Base-by-base conservation (phyloP, 2,113 vertebrate species). In the Takifugu flavidus region DNA sequence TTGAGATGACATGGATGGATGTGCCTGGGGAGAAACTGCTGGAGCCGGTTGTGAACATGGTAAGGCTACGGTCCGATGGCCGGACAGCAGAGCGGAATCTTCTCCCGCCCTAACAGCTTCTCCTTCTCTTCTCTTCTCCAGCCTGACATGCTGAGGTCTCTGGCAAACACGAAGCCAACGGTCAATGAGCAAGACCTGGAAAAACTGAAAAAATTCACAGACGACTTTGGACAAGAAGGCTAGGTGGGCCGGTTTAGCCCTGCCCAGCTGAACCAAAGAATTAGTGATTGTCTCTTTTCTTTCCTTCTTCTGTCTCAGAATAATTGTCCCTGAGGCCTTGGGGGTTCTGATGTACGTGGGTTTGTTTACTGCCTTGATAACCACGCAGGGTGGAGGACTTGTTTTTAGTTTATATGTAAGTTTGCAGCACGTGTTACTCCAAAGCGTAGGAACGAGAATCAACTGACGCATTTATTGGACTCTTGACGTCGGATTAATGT, bases 201-300 rank as follows among this genome's bases (percentile, higher is more conserved):
- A 54, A 99, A 98, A 79, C 86, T 99, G 75, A 97, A 86, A 92
- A 98, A 98, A 87, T 99, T 99, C 90, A 98, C 96, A 84, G 93
- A 98, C 62, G 97, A 98, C 75, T 98, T 99, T 86, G 97, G 97
- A 79, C 97, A 99, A 81, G 97, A 99, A 87, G 96, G 96, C 84
- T 99, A 93, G 92, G 78, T 71, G 14, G 62, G 46, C 27, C 49
- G 43, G 63, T 77, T 76, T 61, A 86, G 15, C 56, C 61, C 52
- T 61, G 25, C 13, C 7, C 67, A 84, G 84, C 83, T 85, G 81
- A 89, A 91, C 83, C 79, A 82, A 80, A 81, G 47, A 47, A 73
- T 66, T 82, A 80, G 62, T 78, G 74, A 86, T 86, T 75, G 70
- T 88, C 67, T 79, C 65, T 77, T 65, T 74, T 46, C 55, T 82